Percentiles rank a stretch among this genome's conserved stretches.
These are phyloP conservation scores for Parauchenoglanis punctatus DNA, from an alignment of 2,797 vertebrate genomes.

Conservation along the genomic window DNA sequence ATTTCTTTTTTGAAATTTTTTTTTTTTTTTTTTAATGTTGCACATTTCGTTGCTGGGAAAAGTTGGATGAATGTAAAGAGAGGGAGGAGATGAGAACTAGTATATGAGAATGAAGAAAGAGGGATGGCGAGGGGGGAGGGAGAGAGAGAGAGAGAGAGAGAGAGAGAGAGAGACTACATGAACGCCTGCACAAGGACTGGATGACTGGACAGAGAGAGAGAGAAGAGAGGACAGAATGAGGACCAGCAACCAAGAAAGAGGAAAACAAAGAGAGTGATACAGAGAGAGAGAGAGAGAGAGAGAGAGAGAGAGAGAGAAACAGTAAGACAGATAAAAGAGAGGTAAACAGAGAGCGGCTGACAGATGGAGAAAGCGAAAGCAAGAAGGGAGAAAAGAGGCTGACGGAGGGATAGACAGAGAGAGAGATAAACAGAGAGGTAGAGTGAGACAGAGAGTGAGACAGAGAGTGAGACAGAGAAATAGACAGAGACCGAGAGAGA, in stretches of 20 bases:
- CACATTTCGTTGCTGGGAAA: conserved; percentile 35
- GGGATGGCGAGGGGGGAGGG: conserved; percentile 22
- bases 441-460: background rate
- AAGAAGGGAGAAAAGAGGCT: background rate
- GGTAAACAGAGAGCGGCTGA: conserved; percentile 47
- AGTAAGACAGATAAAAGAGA: background rate
- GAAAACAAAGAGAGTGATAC: background rate
- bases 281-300: background rate
- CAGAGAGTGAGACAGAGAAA: conserved; percentile 62
- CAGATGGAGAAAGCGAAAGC: background rate
- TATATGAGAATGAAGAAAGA: background rate
- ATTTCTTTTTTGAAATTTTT: conserved; percentile 90
- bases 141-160: background rate
- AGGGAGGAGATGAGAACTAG: background rate
- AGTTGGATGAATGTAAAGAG: background rate
- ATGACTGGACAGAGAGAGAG: background rate
- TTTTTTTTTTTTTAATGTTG: conserved; percentile 58
- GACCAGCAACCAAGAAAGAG: background rate
- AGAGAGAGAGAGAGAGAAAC: background rate
- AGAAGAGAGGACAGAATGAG: background rate
- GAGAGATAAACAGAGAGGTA: background rate
- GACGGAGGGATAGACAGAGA: background rate
- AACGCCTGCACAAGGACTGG: background rate
- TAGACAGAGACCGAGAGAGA: background rate
- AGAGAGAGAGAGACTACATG: background rate